These are phyloP conservation scores for Leptogaster cylindrica DNA, from an alignment of 2,888 invertebrate genomes.

Conservation along the genomic window DNA sequence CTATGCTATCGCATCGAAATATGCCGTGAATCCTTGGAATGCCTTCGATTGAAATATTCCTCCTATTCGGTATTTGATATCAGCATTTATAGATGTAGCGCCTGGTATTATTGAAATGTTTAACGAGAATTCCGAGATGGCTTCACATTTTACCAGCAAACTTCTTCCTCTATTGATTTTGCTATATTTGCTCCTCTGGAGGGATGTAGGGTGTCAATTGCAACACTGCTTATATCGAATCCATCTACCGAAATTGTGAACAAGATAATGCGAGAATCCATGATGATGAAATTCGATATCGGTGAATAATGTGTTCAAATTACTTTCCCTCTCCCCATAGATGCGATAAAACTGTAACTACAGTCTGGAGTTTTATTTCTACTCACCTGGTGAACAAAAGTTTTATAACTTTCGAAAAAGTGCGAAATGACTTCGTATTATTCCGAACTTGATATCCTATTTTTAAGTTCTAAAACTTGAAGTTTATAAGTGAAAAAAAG, in stretches of 20 bases:
- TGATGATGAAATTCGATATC: not conserved
- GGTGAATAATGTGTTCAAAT: not conserved
- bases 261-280: not conserved
- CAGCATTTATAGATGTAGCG: constrained; percentile 9
- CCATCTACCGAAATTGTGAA: not conserved
- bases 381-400: too few relatives aligned
- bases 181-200: not conserved
- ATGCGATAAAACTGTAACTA: too few relatives aligned
- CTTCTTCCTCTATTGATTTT: not conserved
- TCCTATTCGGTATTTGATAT: constrained; percentile 14
- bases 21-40: constrained; percentile 16
- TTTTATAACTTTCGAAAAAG: too few relatives aligned
- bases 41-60: constrained; percentile 12
- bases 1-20: not conserved
- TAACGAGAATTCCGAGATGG: constrained; percentile 11
- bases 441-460: too few relatives aligned
- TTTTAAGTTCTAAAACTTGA: too few relatives aligned
- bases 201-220: not conserved
- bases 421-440: too few relatives aligned
- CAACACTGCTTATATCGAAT: not conserved
- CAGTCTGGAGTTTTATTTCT: too few relatives aligned
- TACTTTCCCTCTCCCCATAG: not conserved
- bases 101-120: constrained; percentile 28
- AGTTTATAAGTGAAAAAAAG: too few relatives aligned
- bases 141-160: not conserved